These are phyloP conservation scores for Metacarcinus magister DNA, from an alignment of 2,888 invertebrate species.

Conservation along the genomic window DNA sequence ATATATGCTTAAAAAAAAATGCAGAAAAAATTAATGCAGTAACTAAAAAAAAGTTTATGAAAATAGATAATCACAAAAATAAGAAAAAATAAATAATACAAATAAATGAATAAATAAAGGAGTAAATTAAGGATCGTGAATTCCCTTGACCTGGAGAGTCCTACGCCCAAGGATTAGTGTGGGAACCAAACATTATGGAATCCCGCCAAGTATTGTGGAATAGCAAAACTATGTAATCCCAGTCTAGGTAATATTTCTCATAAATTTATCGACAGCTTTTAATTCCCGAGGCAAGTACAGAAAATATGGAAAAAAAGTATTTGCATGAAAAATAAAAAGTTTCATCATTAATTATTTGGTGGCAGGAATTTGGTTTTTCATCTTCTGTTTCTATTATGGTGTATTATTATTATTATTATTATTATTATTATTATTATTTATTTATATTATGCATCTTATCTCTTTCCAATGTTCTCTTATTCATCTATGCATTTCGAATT, in stretches of 20 bases:
- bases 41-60: too few species aligned
- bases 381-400: too few species aligned
- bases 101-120: not conserved
- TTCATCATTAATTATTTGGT: not conserved
- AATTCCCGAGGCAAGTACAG: not conserved
- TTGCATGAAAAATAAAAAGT: not conserved
- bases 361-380: too few species aligned
- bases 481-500: not conserved
- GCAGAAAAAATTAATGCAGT: not conserved
- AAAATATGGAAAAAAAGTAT: not conserved
- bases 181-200: not conserved
- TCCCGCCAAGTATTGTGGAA: not conserved
- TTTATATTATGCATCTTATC: not conserved
- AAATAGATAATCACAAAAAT: not conserved
- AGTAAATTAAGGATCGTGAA: too few species aligned
- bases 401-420: too few species aligned
- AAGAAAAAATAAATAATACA: not conserved
- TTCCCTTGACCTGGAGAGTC: too few species aligned
- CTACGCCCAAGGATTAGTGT: too few species aligned
- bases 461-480: not conserved
- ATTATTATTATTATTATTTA: too few species aligned
- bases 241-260: not conserved
- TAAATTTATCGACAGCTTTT: conserved; percentile 26
- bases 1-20: not conserved
- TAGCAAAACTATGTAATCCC: not conserved